Base-by-base conservation (phyloP, 2,888 invertebrate genomes). In the Arrhopalites spinosus region DNA sequence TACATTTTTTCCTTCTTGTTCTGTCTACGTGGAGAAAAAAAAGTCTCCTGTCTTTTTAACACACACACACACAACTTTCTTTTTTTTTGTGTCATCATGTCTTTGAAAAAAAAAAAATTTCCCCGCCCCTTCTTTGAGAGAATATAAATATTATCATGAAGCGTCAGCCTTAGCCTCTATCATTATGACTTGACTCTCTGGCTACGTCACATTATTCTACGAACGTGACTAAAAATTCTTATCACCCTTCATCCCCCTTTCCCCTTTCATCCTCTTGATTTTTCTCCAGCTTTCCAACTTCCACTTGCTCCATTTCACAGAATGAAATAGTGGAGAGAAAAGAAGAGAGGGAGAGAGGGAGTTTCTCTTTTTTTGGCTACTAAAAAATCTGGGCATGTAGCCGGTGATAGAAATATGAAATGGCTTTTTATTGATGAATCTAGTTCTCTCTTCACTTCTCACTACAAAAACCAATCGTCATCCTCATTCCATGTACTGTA, bases 401-500 rank as follows among this genome's bases (percentile, higher is more conserved):
- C 25, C 25, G 25, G 59, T 25, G 59, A 59, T 59, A 27, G 64
- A 64, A 64, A 64, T 64, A 64, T 64, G 64, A 64, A 64, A 64
- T 64, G 8, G 63, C 20, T 36, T 36, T 64, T 64, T 64, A 64
- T 64, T 64, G 64, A 64, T 64, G 64, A 30, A 64, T 64, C 64
- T 29, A 30, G 11, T 61, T 53, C 53, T 53, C 23, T n/a, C n/a
- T n/a, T n/a, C n/a, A n/a, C n/a, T n/a, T n/a, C n/a, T n/a, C n/a
- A n/a, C n/a, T n/a, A n/a, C n/a, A n/a, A n/a, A n/a, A n/a, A n/a
- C n/a, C n/a, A n/a, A n/a, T n/a, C n/a, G n/a, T n/a, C n/a, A n/a
- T n/a, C n/a, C n/a, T n/a, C n/a, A n/a, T n/a, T n/a, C n/a, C n/a
- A n/a, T n/a, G n/a, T n/a, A n/a, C n/a, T n/a, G n/a, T n/a, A n/a